A percentile compares a stretch with the other conserved stretches of the same genome.
phyloP scores from a whole-genome alignment of 2,888 invertebrate genomes.

The Hypomecis punctinalis region DNA sequence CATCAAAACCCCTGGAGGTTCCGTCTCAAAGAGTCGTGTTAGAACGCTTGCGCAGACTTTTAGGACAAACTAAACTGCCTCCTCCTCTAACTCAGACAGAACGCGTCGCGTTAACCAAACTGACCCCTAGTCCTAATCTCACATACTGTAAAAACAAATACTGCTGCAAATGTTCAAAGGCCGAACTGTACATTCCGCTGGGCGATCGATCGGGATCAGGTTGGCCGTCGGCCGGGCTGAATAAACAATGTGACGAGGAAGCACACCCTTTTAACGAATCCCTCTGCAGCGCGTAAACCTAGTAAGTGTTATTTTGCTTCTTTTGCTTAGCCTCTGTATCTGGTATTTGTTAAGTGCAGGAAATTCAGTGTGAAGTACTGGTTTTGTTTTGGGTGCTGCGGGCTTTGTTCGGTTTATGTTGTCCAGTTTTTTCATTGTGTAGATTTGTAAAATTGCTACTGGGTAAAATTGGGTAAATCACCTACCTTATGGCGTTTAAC shows the following conservation, averaged over 20 bases:
- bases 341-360: slow-evolving; percentile 41
- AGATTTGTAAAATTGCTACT: too few species aligned
- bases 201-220: slow-evolving; percentile 78
- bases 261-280: slow-evolving; percentile 81
- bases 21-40: too few species aligned
- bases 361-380: slow-evolving; percentile 32
- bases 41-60: too few species aligned
- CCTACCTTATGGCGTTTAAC: too few species aligned
- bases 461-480: too few species aligned
- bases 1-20: too few species aligned
- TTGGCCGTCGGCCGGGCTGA: slow-evolving; percentile 73
- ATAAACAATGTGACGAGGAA: slow-evolving; percentile 82
- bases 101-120: too few species aligned
- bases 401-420: neutral
- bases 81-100: too few species aligned
- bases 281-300: slow-evolving; percentile 65
- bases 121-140: neutral
- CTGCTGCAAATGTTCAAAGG: slow-evolving; percentile 43
- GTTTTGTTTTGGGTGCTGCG: slow-evolving; percentile 17
- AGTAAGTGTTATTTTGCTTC: slow-evolving; percentile 66
- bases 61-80: too few species aligned
- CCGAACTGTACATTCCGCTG: slow-evolving; percentile 59
- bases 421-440: neutral
- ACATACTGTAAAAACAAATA: slow-evolving; percentile 22
- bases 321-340: slow-evolving; percentile 52